Evolutionary conservation across 2,113 vertebrate genomes (phyloP), one percentile per base, ranked within the genome.

Genomic region (Syrmaticus mikado): DNA sequence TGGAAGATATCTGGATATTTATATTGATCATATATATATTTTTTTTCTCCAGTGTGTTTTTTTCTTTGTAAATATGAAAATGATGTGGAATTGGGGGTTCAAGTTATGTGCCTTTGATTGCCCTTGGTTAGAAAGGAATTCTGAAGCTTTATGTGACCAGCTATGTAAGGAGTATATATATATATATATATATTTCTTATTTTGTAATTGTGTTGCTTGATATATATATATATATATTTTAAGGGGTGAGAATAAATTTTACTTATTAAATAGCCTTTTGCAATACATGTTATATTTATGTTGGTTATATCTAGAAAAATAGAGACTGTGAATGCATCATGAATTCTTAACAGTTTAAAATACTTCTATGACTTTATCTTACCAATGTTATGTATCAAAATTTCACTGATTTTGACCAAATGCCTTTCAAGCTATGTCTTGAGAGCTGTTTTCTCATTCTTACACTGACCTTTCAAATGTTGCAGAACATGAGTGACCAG

Each of bases 111-210:
- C 46, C 8, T 2, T 78, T 78, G 38, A 13, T 82, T 58, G 24
- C 0, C 0, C n/a, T 77, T 76, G 76, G 6, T 64, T 62, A 11
- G 19, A 30, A 64, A 34, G 22, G 28, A 62, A 58, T 2, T 62
- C 17, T 71, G n/a, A 65, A 61, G 8, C 8, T 75, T 87, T 8
- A 21, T 24, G 10, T 65, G 7, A 53, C 3, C 4, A 2, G 45
- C 6, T 3, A 28, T 8, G 2, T 22, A 21, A 81, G 16, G 2
- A 8, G 1, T 24, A 46, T 36, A 43, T 36, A 61, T 15, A 4
- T 80, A 14, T 10, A 36, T 11, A 36, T 8, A 81, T 83, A n/a
- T n/a, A n/a, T 84, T 58, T 15, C 15, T 53, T 20, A 17, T 17
- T 45, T 45, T 46, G 46, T 19, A 46, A 21, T 46, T 21, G 19